Conservation (phyloP, 2,888 invertebrate species). For the Teinopalpus imperialis region DNA sequence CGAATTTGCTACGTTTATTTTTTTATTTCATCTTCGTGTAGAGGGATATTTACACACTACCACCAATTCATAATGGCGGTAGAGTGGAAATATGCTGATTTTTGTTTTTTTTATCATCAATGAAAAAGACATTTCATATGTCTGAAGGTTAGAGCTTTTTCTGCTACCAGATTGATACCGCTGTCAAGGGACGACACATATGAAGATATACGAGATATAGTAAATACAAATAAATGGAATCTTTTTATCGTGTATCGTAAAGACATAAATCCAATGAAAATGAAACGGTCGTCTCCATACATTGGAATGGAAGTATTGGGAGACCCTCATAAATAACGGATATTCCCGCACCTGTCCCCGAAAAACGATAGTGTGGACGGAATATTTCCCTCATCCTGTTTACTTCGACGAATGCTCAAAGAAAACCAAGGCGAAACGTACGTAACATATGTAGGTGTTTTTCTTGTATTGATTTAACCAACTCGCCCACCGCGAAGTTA, state of each 20-base stretch:
- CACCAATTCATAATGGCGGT: too few relatives aligned
- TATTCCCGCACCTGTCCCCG: conserved; percentile 53
- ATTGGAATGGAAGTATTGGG: conserved; percentile 43
- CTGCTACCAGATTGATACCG: not conserved
- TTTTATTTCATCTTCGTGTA: too few relatives aligned
- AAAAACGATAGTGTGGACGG: conserved; percentile 41
- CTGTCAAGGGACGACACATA: not conserved
- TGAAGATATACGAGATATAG: not conserved
- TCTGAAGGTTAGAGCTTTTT: too few relatives aligned
- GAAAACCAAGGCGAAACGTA: conserved; percentile 22
- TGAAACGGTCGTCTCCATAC: conserved; percentile 39
- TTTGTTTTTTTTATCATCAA: too few relatives aligned
- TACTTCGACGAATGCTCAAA: conserved; percentile 29
- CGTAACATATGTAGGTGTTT: conserved; percentile 10
- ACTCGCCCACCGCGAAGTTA: conserved; percentile 7
- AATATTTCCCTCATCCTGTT: conserved; percentile 42
- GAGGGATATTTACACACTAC: too few relatives aligned
- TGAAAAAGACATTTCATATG: too few relatives aligned
- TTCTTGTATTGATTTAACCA: conserved; percentile 20
- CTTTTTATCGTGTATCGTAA: conserved; percentile 24
- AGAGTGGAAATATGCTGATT: too few relatives aligned
- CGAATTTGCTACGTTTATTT: too few relatives aligned
- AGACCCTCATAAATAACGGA: conserved; percentile 57
- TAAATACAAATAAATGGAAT: conserved; percentile 22
- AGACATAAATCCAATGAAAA: conserved; percentile 50